These are phyloP conservation scores for Monarcha castaneiventris DNA, from an alignment of 2,113 vertebrate genomes.

Conservation along the genomic window DNA sequence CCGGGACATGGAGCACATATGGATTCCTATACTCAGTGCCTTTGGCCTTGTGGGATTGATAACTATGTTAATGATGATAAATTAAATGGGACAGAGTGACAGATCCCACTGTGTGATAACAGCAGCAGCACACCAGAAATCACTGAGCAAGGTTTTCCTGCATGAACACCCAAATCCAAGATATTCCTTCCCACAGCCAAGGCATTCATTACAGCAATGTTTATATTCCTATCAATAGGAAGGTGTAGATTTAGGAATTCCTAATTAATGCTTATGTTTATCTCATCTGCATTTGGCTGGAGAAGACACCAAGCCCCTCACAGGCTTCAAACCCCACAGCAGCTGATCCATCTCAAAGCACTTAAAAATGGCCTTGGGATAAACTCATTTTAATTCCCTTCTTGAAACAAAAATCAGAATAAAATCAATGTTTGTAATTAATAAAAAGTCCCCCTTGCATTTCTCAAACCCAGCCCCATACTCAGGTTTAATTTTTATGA, in stretches of 20 bases:
- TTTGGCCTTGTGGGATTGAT: background rate
- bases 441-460: background rate
- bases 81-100: background rate
- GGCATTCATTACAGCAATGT: background rate
- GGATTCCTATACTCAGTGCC: accelerated
- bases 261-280: background rate
- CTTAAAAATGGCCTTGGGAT: background rate
- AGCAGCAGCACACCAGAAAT: background rate
- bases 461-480: background rate
- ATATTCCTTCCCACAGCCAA: background rate
- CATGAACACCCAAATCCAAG: background rate
- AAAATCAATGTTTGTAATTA: background rate
- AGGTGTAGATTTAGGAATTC: background rate
- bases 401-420: background rate
- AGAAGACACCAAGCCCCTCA: background rate
- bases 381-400: background rate
- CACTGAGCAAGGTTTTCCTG: background rate
- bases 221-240: accelerated
- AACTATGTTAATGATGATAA: background rate
- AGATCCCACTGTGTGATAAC: background rate
- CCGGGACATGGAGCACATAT: background rate
- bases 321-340: background rate
- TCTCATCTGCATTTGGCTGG: background rate
- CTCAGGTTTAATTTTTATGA: background rate
- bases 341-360: background rate